Base-by-base conservation (phyloP, 2,113 vertebrate species). In the Lamprotornis superbus region DNA sequence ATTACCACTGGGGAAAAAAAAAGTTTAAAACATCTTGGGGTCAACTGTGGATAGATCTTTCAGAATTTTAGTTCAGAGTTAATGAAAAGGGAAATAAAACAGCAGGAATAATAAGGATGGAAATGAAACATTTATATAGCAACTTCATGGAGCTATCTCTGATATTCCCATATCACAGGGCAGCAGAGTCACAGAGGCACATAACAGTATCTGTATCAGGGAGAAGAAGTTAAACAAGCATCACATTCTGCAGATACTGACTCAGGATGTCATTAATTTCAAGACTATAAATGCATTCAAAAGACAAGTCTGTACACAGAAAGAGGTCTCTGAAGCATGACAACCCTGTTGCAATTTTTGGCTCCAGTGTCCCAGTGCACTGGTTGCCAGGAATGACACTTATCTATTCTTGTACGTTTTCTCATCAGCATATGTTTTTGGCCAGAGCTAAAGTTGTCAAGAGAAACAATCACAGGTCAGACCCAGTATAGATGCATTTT, bases 181-280 rank as follows among this genome's bases (percentile, higher is more conserved):
- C 2, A 7, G 74, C 78, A 90, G 46, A 65, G 18, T 11, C 52
- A 83, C 53, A 93, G 55, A 57, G 31, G 15, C 24, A 57, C 37
- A 5, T 5, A 44, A 16, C 35, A 53, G n/a, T 4, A 56, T 24
- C 47, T 0, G 6, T 11, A 35, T 17, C 47, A 0, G 7, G 46
- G 42, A 74, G 56, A 24, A 50, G n/a, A 77, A 39, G 28, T 63
- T 88, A 68, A 88, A 68, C 40, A 91, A 65, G 67, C 71, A 60
- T 30, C 8, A 31, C 10, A 20, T 69, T 76, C 67, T 90, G 80
- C 75, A 80, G 55, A 16, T 55, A 53, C 7, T 57, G 63, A 69
- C n/a, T 73, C 67, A 77, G 63, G 22, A 40, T 57, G 37, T 47
- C 53, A 90, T 79, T 90, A 90, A 95, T 90, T 90, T 63, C 37